Evolutionary conservation across 2,888 invertebrate genomes (phyloP), one percentile per base, ranked within the genome.

Genomic region (Deilephila porcellus): DNA sequence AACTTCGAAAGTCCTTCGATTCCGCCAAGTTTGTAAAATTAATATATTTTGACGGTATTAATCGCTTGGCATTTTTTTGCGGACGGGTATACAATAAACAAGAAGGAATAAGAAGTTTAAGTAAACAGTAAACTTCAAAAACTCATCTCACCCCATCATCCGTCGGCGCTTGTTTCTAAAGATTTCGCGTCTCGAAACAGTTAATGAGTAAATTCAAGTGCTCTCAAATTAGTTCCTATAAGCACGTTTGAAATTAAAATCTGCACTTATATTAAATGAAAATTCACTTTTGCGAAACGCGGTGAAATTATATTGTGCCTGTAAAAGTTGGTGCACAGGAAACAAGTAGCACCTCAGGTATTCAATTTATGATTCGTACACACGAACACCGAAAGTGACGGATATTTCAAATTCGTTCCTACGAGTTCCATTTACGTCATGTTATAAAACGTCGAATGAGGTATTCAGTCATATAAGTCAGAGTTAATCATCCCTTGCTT

Each of bases 291-390:
- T 64, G 56, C 71, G 72, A 75, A 79, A 56, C 70, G 56, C 71
- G 52, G 74, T 72, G 60, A 76, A 78, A 76, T 78, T 76, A 78
- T 81, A 77, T 75, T 76, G 76, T 74, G 32, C 17, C 74, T 56
- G n/a, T 56, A 71, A 17, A 82, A 82, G 78, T 80, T 78, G 70
- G 71, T 74, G 74, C 73, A 74, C 74, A 74, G 73, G 72, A 78
- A 79, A 76, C 76, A 76, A 79, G 80, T 72, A 76, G 72, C 73
- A 67, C 74, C 75, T 67, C 52, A 17, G 52, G 77, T 80, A 80
- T 82, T 82, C 80, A 81, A 81, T 81, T 82, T 82, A 77, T 74
- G 74, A 73, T 76, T 63, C 19, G 74, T 77, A 82, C 77, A 76
- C 76, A 79, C 78, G 17, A 77, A 62, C 73, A 29, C n/a, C 29